A percentile compares a stretch with the other conserved stretches of the same genome.
These are phyloP conservation scores for Orthochromis indermauri DNA, from an alignment of 2,113 vertebrate genomes.

Conservation along the genomic window DNA sequence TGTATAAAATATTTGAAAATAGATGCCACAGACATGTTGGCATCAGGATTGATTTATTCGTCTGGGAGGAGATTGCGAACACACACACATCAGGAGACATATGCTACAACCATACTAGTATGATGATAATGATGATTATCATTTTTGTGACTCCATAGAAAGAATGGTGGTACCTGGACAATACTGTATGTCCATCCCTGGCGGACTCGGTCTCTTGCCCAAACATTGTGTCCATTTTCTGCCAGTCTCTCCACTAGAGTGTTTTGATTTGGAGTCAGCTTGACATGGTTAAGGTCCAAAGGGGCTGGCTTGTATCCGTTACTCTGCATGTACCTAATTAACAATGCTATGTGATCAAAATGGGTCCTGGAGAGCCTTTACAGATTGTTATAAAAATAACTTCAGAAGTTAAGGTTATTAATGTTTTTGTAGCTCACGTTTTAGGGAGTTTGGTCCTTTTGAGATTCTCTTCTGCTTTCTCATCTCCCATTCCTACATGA, in stretches of 20 bases:
- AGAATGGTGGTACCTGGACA: constrained; percentile 71
- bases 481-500: constrained; percentile 90
- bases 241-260: constrained; percentile 86
- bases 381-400: neutral
- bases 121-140: neutral
- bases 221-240: constrained; percentile 89
- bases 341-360: neutral
- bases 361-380: neutral
- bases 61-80: neutral
- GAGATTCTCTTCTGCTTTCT: constrained; percentile 90
- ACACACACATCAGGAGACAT: neutral
- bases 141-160: neutral
- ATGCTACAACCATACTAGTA: neutral
- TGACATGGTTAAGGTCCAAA: constrained; percentile 82
- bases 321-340: constrained; percentile 79
- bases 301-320: constrained; percentile 86
- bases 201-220: constrained; percentile 84
- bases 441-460: constrained; percentile 87
- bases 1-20: neutral
- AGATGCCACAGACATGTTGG: neutral
- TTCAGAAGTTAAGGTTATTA: neutral
- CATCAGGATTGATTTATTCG: neutral
- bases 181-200: constrained; percentile 91
- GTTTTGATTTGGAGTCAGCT: constrained; percentile 86
- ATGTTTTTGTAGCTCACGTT: constrained; percentile 68